A percentile compares a stretch with the other conserved stretches of the same genome.
Conservation (phyloP, 2,797 vertebrate genomes). For the Apodemus agrarius region DNA sequence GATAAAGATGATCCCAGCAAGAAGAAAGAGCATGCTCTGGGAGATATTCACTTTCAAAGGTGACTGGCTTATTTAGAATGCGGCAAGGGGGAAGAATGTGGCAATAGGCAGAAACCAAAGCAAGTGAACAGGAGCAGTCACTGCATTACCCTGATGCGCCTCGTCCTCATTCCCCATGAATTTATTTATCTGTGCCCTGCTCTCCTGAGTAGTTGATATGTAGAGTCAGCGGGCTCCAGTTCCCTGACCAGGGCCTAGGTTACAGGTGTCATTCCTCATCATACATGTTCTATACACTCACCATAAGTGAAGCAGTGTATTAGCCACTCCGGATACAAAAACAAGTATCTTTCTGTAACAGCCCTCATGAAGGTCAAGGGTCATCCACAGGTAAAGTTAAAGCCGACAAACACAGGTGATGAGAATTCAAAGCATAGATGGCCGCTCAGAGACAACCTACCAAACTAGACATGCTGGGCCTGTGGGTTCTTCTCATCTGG, state of each 20-base stretch:
- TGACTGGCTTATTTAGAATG: neutral
- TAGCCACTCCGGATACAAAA: neutral
- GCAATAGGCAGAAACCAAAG: rapidly evolving
- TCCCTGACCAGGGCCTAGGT: neutral
- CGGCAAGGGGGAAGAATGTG: neutral
- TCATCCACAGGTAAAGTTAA: neutral
- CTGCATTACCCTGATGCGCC: neutral
- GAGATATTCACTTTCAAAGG: neutral
- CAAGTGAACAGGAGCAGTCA: neutral
- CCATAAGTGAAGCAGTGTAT: neutral
- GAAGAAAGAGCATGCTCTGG: neutral
- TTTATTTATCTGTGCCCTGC: neutral
- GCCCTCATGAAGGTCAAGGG: neutral
- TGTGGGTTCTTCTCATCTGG: neutral
- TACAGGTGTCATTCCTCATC: neutral
- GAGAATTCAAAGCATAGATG: neutral
- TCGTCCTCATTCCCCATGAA: neutral
- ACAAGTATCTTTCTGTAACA: neutral
- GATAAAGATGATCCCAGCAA: neutral
- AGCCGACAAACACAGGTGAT: neutral
- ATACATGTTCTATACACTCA: neutral
- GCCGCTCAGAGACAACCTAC: neutral
- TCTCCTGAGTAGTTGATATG: neutral
- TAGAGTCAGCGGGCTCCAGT: neutral
- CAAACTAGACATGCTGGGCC: neutral